phyloP scores from a whole-genome alignment of 2,888 invertebrate genomes.

The Andrena dorsata region DNA sequence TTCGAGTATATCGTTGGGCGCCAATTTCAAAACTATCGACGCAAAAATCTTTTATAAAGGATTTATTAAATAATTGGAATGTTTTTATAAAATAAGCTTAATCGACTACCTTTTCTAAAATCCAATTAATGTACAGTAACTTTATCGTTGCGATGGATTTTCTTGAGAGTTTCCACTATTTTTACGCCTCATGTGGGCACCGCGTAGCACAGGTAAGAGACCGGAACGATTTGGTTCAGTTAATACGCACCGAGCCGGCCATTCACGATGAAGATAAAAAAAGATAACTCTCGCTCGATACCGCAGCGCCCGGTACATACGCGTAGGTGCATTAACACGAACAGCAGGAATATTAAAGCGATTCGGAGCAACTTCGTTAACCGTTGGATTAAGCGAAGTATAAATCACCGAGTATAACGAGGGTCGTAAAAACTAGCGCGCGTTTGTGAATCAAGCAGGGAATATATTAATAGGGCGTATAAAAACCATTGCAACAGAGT shows the following conservation, averaged over 20 bases:
- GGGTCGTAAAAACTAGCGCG: too few species aligned
- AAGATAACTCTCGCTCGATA: slow-evolving; percentile 62
- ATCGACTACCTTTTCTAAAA: not conserved
- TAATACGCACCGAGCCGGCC: slow-evolving; percentile 55
- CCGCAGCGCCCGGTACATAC: slow-evolving; percentile 19
- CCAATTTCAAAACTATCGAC: not conserved
- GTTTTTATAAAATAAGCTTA: slow-evolving; percentile 2
- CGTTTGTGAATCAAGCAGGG: not conserved
- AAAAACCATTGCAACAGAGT: not conserved
- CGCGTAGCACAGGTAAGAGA: slow-evolving; percentile 52
- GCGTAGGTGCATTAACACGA: slow-evolving; percentile 33
- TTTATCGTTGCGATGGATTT: slow-evolving; percentile 46
- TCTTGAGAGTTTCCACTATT: slow-evolving; percentile 55
- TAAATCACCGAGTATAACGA: not conserved
- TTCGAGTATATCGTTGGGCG: not conserved
- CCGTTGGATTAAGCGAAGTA: not conserved
- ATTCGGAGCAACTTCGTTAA: not conserved
- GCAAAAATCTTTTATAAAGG: not conserved
- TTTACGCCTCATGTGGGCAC: slow-evolving; percentile 38
- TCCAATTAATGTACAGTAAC: slow-evolving; percentile 31
- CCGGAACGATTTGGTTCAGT: slow-evolving; percentile 62
- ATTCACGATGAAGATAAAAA: slow-evolving; percentile 55
- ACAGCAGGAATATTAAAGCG: not conserved
- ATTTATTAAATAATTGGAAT: not conserved
- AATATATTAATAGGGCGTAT: not conserved